Percentiles rank a stretch among this genome's conserved stretches.
These are phyloP conservation scores for Mythimna loreyi DNA, from an alignment of 2,888 invertebrate genomes.

Conservation along the genomic window DNA sequence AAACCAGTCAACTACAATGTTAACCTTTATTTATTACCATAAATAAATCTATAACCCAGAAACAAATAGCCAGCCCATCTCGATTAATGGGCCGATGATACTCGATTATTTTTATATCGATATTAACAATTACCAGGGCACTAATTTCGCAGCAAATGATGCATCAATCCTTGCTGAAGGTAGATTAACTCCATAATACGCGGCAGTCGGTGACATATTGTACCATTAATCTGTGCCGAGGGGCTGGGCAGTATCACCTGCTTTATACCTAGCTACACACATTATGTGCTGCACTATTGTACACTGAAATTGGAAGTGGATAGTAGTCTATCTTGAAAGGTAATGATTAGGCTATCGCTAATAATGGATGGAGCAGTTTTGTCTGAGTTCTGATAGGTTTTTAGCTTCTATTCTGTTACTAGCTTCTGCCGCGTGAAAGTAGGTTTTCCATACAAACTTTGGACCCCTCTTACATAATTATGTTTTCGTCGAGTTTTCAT, in stretches of 20 bases:
- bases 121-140: slow-evolving; percentile 56
- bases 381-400: not conserved
- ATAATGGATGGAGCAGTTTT: not conserved
- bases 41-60: slow-evolving; percentile 9
- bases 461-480: too few relatives aligned
- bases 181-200: slow-evolving; percentile 74
- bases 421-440: too few relatives aligned
- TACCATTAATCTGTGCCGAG: slow-evolving; percentile 73
- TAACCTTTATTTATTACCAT: slow-evolving; percentile 7
- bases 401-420: not conserved
- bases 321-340: not conserved
- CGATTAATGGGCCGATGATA: slow-evolving; percentile 36
- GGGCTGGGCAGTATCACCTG: slow-evolving; percentile 28
- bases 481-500: too few relatives aligned
- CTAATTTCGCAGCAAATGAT: slow-evolving; percentile 57
- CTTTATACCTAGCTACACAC: not conserved
- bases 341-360: not conserved
- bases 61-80: slow-evolving; percentile 35
- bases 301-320: not conserved
- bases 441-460: too few relatives aligned
- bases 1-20: not conserved
- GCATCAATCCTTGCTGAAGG: slow-evolving; percentile 71
- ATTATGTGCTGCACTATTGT: slow-evolving; percentile 8
- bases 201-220: slow-evolving; percentile 75
- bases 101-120: slow-evolving; percentile 47